Evolutionary conservation across 1,140 invertebrate genomes (phyloP).

Genomic region (Eueides isabella): DNA sequence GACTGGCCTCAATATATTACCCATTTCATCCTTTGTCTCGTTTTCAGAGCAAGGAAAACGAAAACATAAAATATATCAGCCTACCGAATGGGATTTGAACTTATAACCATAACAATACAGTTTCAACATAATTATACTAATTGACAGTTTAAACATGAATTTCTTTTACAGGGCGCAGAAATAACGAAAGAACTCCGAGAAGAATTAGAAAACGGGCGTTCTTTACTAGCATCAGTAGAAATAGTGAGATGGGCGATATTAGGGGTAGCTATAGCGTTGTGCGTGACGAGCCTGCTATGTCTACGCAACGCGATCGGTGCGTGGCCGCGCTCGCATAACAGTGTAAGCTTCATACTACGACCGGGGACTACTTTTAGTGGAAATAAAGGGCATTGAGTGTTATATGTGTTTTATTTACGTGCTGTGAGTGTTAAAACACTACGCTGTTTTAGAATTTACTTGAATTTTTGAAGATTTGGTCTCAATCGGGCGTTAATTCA

Average conservation of each 20-base stretch:
- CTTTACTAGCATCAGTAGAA: slow-evolving; percentile 61
- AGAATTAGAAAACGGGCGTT: slow-evolving; percentile 58
- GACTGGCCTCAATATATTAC: too few relatives aligned
- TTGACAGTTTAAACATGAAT: too few relatives aligned
- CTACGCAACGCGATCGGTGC: slow-evolving; percentile 41
- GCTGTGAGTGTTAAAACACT: too few relatives aligned
- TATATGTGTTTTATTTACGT: not conserved
- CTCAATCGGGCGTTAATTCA: too few relatives aligned
- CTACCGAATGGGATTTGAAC: too few relatives aligned
- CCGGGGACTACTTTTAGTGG: slow-evolving; percentile 36
- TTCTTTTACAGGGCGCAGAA: slow-evolving; percentile 63
- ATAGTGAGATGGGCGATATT: slow-evolving; percentile 67
- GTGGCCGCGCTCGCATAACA: slow-evolving; percentile 51
- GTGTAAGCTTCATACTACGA: slow-evolving; percentile 61
- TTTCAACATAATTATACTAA: too few relatives aligned
- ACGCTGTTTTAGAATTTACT: too few relatives aligned
- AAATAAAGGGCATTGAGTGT: slow-evolving; percentile 38
- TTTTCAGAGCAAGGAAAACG: too few relatives aligned
- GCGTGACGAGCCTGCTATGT: slow-evolving; percentile 38
- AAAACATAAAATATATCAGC: too few relatives aligned
- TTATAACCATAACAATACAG: too few relatives aligned
- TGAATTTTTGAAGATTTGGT: too few relatives aligned
- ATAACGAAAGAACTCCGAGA: slow-evolving; percentile 52
- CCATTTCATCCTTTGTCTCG: too few relatives aligned
- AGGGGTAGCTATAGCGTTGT: slow-evolving; percentile 49